phyloP scores from a whole-genome alignment of 2,888 invertebrate species.

The Macaria liturata region DNA sequence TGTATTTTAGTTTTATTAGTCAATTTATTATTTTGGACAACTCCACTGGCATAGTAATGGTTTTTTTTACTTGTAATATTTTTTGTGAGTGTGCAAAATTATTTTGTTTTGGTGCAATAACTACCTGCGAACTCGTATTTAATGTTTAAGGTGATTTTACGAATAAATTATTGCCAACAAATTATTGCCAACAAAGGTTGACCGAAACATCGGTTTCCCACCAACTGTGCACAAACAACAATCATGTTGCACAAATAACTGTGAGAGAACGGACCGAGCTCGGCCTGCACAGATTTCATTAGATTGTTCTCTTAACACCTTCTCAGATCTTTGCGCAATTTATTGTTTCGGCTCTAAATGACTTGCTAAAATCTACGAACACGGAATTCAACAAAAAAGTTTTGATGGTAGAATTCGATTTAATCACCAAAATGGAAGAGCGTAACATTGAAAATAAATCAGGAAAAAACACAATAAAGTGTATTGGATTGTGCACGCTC shows the following conservation, averaged over 20 bases:
- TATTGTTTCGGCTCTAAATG: conserved; percentile 9
- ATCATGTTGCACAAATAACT: conserved; percentile 35
- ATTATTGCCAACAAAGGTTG: too few relatives aligned
- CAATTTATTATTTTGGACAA: not conserved
- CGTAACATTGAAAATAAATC: too few relatives aligned
- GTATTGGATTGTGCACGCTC: conserved; percentile 4
- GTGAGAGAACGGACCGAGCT: conserved; percentile 38
- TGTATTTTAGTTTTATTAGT: not conserved
- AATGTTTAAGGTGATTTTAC: too few relatives aligned
- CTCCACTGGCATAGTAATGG: too few relatives aligned
- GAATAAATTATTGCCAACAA: conserved; percentile 15
- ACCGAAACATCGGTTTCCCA: conserved; percentile 33
- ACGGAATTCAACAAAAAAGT: too few relatives aligned
- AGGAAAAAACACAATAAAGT: not conserved
- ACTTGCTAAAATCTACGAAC: too few relatives aligned
- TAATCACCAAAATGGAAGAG: too few relatives aligned
- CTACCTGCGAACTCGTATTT: too few relatives aligned
- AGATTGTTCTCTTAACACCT: conserved; percentile 33
- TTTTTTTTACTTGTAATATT: too few relatives aligned
- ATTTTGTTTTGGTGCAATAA: not conserved
- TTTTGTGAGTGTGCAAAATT: too few relatives aligned
- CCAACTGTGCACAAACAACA: conserved; percentile 27
- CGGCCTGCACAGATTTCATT: conserved; percentile 36
- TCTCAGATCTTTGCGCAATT: conserved; percentile 22
- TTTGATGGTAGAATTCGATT: too few relatives aligned